phyloP scores from a whole-genome alignment of 2,113 vertebrate genomes.

The Rhea americana region DNA sequence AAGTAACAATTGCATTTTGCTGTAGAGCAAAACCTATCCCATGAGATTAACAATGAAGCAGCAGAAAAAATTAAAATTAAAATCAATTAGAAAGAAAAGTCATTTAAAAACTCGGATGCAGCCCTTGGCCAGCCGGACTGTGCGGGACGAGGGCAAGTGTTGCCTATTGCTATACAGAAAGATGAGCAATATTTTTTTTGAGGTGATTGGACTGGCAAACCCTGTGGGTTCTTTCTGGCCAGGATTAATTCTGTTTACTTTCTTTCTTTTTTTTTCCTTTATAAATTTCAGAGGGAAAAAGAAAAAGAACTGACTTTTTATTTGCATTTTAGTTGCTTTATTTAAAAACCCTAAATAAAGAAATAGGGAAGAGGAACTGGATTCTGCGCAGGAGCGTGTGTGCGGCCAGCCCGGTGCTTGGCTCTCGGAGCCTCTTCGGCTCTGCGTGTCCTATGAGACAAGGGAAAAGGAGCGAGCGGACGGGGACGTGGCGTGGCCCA shows the following conservation, averaged over 20 bases:
- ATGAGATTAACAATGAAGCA: slow-evolving; percentile 41
- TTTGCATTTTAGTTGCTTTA: neutral
- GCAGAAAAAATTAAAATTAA: neutral
- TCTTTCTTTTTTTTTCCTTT: neutral
- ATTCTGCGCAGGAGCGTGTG: neutral
- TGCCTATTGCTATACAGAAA: slow-evolving; percentile 52
- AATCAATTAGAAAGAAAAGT: slow-evolving; percentile 13
- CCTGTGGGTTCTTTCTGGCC: neutral
- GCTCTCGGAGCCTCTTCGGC: neutral
- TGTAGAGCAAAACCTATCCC: slow-evolving; percentile 62
- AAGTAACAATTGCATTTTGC: slow-evolving; percentile 62
- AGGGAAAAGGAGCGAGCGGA: neutral
- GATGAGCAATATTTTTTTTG: neutral
- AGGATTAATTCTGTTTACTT: neutral
- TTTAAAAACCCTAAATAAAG: neutral
- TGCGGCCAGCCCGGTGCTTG: rapidly evolving
- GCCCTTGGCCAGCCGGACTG: neutral
- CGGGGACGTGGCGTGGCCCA: rapidly evolving
- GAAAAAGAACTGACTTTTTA: neutral
- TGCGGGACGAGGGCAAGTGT: rapidly evolving
- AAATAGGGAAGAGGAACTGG: rapidly evolving
- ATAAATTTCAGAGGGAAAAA: neutral
- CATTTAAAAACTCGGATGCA: neutral
- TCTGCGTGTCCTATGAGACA: slow-evolving; percentile 7
- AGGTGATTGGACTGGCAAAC: neutral